Evolutionary conservation across 2,797 vertebrate genomes (phyloP), one percentile per base, ranked within the genome.

Genomic region (Characodon lateralis): DNA sequence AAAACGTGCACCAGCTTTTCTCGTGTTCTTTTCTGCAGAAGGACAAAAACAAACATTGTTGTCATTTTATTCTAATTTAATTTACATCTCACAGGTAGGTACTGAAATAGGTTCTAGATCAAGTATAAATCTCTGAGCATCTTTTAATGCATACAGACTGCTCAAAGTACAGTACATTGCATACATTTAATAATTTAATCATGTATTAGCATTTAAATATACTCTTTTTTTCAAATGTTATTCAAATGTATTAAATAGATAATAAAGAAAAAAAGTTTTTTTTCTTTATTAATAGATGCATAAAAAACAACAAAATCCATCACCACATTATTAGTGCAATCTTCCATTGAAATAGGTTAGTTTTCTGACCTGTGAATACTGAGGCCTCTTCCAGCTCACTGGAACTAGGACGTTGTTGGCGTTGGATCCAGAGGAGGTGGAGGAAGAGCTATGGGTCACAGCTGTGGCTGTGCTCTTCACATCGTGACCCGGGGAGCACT

Each of bases 351-450:
- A 18, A 59, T 26, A 59, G 39, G 31, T 2, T 39, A 22, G 20
- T 53, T 72, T 58, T n/a, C 72, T 79, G 87, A 98, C 98, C 96
- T 99, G 98, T 84, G 98, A 99, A 50, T 96, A 97, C 83, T 99
- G 98, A 41, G 98, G 98, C 81, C 97, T 97, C 89, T 99, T 99
- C 98, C 98, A 99, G 95, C 98, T 98, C 89, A 99, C 97, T 20
- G 98, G 98, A 87, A 99, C 98, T 79, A 99, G 95, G 71, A 98
- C 97, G n/a, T 97, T 98, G 77, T 98, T 98, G 82, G 97, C 96
- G 68, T 96, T 97, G 78, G 98, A 99, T 65, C 97, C 97, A 2
- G 98, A 99, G 0, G 98, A 99, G n/a, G 97, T 98, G 59, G 98
- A 99, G 41, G 98, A 99, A 2, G 97, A 96, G 88, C 98, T 99